These are phyloP conservation scores for Hemichromis elongatus DNA, from an alignment of 2,113 vertebrate genomes.

Conservation along the genomic window DNA sequence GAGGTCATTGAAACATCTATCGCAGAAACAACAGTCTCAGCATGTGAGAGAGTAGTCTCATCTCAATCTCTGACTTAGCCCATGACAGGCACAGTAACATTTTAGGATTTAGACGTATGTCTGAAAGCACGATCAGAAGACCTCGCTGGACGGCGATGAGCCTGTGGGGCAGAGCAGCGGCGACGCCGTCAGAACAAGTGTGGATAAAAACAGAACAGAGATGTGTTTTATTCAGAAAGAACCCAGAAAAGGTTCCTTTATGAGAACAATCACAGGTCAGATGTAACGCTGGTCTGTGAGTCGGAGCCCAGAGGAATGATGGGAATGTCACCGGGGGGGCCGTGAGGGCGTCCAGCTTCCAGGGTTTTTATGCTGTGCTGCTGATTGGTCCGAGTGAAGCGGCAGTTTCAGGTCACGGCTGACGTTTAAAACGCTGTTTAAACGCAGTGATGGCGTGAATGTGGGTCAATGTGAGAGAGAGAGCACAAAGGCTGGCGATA, in stretches of 20 bases:
- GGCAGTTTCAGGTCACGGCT: background rate
- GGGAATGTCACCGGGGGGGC: conserved; percentile 13
- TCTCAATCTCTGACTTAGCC: background rate
- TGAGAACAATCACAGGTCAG: background rate
- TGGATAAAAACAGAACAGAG: background rate
- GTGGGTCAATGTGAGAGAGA: background rate
- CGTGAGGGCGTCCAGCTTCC: background rate
- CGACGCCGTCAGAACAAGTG: background rate
- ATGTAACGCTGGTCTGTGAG: background rate
- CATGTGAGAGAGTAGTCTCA: background rate
- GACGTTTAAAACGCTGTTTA: background rate
- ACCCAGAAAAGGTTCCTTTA: background rate
- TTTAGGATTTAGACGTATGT: background rate
- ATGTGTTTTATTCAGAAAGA: background rate
- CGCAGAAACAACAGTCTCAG: background rate
- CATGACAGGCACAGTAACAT: background rate
- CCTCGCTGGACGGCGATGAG: background rate
- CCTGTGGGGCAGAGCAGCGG: background rate
- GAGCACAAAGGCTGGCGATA: background rate
- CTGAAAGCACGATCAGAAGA: background rate
- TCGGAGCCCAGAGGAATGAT: conserved; percentile 3
- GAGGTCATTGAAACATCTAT: background rate
- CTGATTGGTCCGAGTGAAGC: background rate
- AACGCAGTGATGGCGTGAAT: background rate
- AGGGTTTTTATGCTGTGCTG: background rate